These are phyloP conservation scores for Allobates femoralis DNA, from an alignment of 2,797 vertebrate genomes.

Conservation along the genomic window DNA sequence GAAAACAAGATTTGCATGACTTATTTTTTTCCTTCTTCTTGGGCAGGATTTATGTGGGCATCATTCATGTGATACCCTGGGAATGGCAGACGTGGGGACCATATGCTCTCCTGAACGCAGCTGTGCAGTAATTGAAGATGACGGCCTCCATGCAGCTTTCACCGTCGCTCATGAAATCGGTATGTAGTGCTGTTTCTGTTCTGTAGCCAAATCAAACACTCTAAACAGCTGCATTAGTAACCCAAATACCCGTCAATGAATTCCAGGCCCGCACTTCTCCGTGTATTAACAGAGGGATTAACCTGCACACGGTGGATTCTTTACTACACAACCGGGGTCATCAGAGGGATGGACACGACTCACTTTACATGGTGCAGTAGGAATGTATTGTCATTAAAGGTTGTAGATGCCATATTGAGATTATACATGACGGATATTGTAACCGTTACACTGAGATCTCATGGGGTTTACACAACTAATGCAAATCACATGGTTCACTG, in stretches of 20 bases:
- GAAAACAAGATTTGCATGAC: slow-evolving; percentile 68
- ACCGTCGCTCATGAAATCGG: slow-evolving; percentile 98
- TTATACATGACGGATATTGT: neutral
- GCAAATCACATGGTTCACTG: slow-evolving; percentile 22
- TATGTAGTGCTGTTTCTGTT: slow-evolving; percentile 81
- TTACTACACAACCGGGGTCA: slow-evolving; percentile 74
- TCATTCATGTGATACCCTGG: slow-evolving; percentile 98
- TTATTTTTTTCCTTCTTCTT: slow-evolving; percentile 67
- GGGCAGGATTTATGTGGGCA: slow-evolving; percentile 96
- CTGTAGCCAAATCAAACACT: slow-evolving; percentile 82
- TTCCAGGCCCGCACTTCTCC: slow-evolving; percentile 78
- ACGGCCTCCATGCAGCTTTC: slow-evolving; percentile 96
- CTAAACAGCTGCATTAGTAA: slow-evolving; percentile 80
- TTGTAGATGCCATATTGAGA: neutral
- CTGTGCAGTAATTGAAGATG: slow-evolving; percentile 98
- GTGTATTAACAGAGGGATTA: slow-evolving; percentile 71
- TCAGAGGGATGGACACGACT: slow-evolving; percentile 66
- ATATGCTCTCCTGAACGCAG: slow-evolving; percentile 97
- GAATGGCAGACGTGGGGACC: slow-evolving; percentile 98
- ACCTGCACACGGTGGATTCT: slow-evolving; percentile 68
- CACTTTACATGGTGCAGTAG: slow-evolving; percentile 36
- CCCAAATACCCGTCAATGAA: slow-evolving; percentile 79
- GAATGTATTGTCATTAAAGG: neutral
- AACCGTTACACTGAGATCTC: neutral
- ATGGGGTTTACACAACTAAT: neutral